Base-by-base conservation (phyloP, 2,113 vertebrate genomes). In the Apistogramma diplotaenia region DNA sequence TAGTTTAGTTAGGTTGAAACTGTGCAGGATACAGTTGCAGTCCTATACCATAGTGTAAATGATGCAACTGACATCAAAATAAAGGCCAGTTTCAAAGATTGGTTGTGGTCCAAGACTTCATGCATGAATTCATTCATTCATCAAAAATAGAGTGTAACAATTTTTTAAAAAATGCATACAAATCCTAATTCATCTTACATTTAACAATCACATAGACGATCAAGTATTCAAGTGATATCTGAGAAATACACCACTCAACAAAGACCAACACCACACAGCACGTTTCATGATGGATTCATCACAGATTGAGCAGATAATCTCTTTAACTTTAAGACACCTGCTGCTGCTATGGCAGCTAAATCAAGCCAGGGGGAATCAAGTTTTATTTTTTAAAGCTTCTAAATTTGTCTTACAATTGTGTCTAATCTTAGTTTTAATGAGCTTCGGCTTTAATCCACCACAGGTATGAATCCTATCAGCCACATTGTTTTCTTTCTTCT, bases 281-380 rank as follows among this genome's bases (percentile, higher is more conserved):
- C 35, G 19, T 74, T 88, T 79, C 80, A 79, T 83, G 83, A 83
- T 76, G 13, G 15, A 78, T 57, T 83, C 76, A 27, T 4, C 75
- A 54, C 73, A 79, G 80, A 78, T 82, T 79, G 58, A 86, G 77
- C 58, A 86, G 81, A 74, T 91, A 84, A 91, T 91, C 85, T 53
- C 55, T 72, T 87, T 79, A 89, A 59, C 35, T 59, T 76, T 54
- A 78, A 83, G 78, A 85, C 85, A 87, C 80, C 87, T 91, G 82
- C 87, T 29, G 21, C 65, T 85, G 49, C 76, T 61, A 58, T 27
- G 35, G 81, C 51, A 59, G 46, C 70, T 60, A 57, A 37, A 73
- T 27, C 15, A 29, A 59, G 7, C 37, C 8, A 70, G 9, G 5
- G 5, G 25, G 19, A 25, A 16, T 29, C 49, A 19, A 70, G 25